These are phyloP conservation scores for Rhingia campestris DNA, from an alignment of 2,888 invertebrate genomes.

Conservation along the genomic window DNA sequence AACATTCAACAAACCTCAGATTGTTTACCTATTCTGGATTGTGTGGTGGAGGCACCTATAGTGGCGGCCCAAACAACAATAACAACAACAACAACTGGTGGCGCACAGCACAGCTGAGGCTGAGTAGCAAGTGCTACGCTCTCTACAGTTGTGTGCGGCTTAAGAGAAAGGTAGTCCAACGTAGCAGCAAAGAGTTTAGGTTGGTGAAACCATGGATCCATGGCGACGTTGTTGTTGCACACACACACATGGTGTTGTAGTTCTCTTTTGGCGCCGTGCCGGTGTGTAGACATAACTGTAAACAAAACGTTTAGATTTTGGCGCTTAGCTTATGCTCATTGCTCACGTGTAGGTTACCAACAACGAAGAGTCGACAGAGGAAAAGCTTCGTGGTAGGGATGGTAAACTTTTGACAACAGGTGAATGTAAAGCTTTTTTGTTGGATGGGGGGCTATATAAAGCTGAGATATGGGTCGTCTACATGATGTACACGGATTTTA, in stretches of 20 bases:
- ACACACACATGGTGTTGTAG: background rate
- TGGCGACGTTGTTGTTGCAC: background rate
- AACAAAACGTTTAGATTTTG: constrained; percentile 53
- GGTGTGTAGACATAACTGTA: constrained; percentile 69
- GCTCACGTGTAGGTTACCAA: background rate
- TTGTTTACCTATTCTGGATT: constrained; percentile 67
- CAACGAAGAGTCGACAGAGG: background rate
- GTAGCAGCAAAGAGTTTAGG: constrained; percentile 32
- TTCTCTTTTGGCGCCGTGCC: constrained; percentile 66
- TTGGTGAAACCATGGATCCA: constrained; percentile 45
- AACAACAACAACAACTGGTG: constrained; percentile 8
- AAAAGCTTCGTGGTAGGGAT: constrained; percentile 5
- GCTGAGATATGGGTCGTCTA: too few species aligned
- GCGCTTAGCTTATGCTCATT: constrained; percentile 38
- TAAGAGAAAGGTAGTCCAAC: constrained; percentile 48
- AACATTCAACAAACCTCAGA: constrained; percentile 69
- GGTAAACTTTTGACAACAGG: background rate
- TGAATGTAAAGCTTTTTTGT: constrained; percentile 14
- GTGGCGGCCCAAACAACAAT: constrained; percentile 26
- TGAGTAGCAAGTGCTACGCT: background rate
- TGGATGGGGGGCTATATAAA: too few species aligned
- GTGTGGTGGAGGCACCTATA: constrained; percentile 60
- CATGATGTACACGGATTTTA: too few species aligned
- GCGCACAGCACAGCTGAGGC: background rate
- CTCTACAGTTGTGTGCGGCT: constrained; percentile 4